Evolutionary conservation across 2,797 vertebrate species (phyloP).

Genomic region (Phrynocephalus vlangalii): DNA sequence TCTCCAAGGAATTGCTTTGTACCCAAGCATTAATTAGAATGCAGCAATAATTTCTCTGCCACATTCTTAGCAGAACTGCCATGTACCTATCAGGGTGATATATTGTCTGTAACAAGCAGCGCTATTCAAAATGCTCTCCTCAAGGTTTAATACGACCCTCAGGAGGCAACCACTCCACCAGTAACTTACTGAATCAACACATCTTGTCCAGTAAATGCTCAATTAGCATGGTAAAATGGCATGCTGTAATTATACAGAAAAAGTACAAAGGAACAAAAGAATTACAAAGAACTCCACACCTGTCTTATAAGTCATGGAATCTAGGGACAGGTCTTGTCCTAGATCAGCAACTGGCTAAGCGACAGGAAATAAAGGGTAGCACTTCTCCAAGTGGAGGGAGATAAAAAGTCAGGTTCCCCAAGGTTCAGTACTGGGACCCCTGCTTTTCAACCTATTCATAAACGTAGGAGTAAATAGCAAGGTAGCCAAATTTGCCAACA

Average conservation of each 20-base stretch:
- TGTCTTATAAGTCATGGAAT: slow-evolving; percentile 30
- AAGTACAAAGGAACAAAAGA: slow-evolving; percentile 54
- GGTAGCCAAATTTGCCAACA: too few relatives aligned
- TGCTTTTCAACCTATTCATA: too few relatives aligned
- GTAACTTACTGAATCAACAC: slow-evolving; percentile 80
- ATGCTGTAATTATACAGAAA: slow-evolving; percentile 49
- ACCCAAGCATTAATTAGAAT: slow-evolving; percentile 73
- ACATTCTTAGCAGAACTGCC: slow-evolving; percentile 72
- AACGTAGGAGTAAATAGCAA: too few relatives aligned
- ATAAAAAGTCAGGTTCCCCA: too few relatives aligned
- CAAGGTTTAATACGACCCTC: slow-evolving; percentile 79
- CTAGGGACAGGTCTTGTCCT: too few relatives aligned
- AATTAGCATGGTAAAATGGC: slow-evolving; percentile 69
- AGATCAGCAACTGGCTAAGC: too few relatives aligned
- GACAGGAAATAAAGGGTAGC: too few relatives aligned
- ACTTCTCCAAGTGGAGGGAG: too few relatives aligned
- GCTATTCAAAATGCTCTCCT: slow-evolving; percentile 76
- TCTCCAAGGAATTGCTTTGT: slow-evolving; percentile 69
- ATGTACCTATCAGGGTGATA: slow-evolving; percentile 77
- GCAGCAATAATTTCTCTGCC: slow-evolving; percentile 72
- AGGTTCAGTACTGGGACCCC: too few relatives aligned
- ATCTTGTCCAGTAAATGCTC: slow-evolving; percentile 77
- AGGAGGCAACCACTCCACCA: slow-evolving; percentile 74
- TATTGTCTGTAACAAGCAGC: slow-evolving; percentile 74
- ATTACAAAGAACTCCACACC: slow-evolving; percentile 45